Conservation (phyloP, 1,140 invertebrate species). For the Saccostrea cuccullata region DNA sequence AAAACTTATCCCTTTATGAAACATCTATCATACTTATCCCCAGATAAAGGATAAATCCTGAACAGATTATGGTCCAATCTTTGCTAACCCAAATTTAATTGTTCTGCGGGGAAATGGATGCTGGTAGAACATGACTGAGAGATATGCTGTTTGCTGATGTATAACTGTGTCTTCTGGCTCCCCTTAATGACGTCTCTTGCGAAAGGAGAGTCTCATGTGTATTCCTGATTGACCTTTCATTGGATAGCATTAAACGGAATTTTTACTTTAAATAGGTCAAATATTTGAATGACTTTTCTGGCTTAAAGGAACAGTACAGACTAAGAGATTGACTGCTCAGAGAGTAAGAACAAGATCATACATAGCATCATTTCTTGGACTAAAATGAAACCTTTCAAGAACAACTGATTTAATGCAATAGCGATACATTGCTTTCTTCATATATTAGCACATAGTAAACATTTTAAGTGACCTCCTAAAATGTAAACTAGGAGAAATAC, state of each 20-base stretch:
- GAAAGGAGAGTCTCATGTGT: not conserved
- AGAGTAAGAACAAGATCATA: not conserved
- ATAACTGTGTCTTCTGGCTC: not conserved
- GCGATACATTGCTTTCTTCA: no score
- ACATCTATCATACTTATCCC: not conserved
- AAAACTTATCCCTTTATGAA: not conserved
- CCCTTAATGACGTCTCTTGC: conserved; percentile 6
- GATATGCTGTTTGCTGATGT: not conserved
- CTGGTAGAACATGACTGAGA: not conserved
- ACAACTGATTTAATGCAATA: no score
- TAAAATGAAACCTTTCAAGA: no score
- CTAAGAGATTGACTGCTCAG: not conserved
- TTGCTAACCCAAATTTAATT: conserved; percentile 7
- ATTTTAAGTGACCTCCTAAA: no score
- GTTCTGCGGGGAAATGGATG: not conserved
- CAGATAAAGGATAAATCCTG: not conserved
- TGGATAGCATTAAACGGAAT: not conserved
- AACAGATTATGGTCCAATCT: conserved; percentile 4
- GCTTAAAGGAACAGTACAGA: not conserved
- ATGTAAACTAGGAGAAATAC: no score
- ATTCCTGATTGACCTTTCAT: not conserved
- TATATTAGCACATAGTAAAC: no score
- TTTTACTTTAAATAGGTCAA: conserved; percentile 11
- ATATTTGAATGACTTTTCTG: not conserved
- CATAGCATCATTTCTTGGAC: no score